phyloP scores from a whole-genome alignment of 2,888 invertebrate genomes.

The Gnatocerus cornutus region DNA sequence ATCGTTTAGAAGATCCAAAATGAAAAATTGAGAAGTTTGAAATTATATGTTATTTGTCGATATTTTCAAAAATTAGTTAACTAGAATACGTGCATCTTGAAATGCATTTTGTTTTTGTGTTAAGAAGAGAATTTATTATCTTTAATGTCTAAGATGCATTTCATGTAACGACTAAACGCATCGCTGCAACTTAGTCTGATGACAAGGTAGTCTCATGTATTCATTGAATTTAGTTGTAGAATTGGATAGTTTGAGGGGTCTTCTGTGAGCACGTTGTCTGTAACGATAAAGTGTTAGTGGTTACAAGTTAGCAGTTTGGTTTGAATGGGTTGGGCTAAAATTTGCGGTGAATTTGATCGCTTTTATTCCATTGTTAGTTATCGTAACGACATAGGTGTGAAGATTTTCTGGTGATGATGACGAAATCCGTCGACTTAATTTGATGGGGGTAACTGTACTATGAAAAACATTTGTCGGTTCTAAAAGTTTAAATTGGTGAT shows the following conservation, averaged over 20 bases:
- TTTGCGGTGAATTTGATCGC: conserved; percentile 37
- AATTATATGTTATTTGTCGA: no score
- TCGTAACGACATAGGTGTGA: conserved; percentile 26
- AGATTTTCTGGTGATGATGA: conserved; percentile 8
- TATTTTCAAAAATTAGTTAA: no score
- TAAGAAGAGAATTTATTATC: not conserved
- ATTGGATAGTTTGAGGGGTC: conserved; percentile 39
- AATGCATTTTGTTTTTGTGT: not conserved
- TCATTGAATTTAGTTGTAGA: conserved; percentile 40
- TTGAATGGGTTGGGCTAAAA: conserved; percentile 38
- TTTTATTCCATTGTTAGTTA: conserved; percentile 29
- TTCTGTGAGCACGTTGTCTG: conserved; percentile 38
- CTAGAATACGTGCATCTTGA: no score
- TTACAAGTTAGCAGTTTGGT: conserved; percentile 41
- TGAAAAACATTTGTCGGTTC: conserved; percentile 53
- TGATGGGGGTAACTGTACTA: conserved; percentile 30
- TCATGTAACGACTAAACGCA: conserved; percentile 2
- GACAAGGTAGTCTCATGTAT: conserved; percentile 42
- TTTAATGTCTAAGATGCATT: not conserved
- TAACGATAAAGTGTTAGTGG: conserved; percentile 42
- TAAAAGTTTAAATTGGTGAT: conserved; percentile 67
- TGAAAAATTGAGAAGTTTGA: no score
- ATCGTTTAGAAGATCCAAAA: no score
- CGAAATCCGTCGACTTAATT: conserved; percentile 40
- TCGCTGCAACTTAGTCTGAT: conserved; percentile 29